Evolutionary conservation across 35 echinoderm and acorn worm species (phyloP).

Genomic region (Eucidaris tribuloides): DNA sequence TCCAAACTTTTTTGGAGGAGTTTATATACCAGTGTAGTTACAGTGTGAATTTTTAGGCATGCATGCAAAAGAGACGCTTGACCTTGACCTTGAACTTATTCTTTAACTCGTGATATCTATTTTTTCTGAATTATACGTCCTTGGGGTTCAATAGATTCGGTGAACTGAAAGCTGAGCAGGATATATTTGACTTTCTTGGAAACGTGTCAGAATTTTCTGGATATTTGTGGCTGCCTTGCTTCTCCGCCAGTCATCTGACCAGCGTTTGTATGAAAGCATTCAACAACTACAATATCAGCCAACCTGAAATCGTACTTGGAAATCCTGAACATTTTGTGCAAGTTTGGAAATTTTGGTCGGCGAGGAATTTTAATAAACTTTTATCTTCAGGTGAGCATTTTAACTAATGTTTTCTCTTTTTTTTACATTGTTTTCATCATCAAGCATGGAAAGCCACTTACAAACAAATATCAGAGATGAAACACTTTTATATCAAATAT

Average conservation of each 20-base stretch:
- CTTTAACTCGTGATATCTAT: too few relatives aligned
- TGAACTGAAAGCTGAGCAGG: background rate
- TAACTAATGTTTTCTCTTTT: too few relatives aligned
- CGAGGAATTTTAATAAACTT: background rate
- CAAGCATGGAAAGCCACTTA: too few relatives aligned
- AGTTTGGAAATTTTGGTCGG: constrained; percentile 9
- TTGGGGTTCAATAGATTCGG: constrained; percentile 6
- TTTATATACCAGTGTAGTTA: too few relatives aligned
- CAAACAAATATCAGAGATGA: too few relatives aligned
- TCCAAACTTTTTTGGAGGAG: too few relatives aligned
- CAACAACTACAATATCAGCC: background rate
- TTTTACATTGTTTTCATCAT: too few relatives aligned
- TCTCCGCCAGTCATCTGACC: background rate
- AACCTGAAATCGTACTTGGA: background rate
- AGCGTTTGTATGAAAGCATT: background rate
- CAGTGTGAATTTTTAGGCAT: too few relatives aligned
- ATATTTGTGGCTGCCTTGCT: background rate
- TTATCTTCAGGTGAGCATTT: background rate
- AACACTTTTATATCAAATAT: too few relatives aligned
- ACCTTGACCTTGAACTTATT: too few relatives aligned
- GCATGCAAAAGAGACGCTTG: too few relatives aligned
- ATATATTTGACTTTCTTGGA: constrained; percentile 1
- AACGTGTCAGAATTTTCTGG: constrained; percentile 5
- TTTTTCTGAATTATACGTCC: too few relatives aligned
- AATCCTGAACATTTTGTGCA: constrained; percentile 16